These are phyloP conservation scores for Mugil cephalus DNA, from an alignment of 2,113 vertebrate genomes.

Conservation along the genomic window DNA sequence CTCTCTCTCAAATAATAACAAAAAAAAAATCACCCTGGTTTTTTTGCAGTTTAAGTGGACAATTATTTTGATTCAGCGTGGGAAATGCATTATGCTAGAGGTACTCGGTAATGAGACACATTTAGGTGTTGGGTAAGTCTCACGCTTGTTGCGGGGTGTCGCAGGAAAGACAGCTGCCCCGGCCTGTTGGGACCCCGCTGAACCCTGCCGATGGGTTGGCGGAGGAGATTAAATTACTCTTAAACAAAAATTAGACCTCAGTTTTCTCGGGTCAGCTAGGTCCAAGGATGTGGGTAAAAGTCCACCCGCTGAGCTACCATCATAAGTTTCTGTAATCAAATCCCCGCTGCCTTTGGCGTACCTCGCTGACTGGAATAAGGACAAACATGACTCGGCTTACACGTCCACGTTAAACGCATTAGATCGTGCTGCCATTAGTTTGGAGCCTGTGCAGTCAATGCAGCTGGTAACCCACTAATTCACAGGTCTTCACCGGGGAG, in stretches of 20 bases:
- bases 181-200: background rate
- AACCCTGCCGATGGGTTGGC: conserved; percentile 21
- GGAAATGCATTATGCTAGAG: background rate
- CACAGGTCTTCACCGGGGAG: too few species aligned
- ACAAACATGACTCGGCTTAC: conserved; percentile 21
- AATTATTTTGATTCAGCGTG: background rate
- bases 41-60: background rate
- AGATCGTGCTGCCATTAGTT: conserved; percentile 9
- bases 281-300: conserved; percentile 16
- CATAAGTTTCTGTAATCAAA: conserved; percentile 33
- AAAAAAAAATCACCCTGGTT: too few species aligned
- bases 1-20: background rate
- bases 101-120: conserved; percentile 3
- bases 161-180: conserved; percentile 3
- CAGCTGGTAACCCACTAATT: background rate
- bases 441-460: conserved; percentile 7
- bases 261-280: conserved; percentile 49
- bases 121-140: background rate
- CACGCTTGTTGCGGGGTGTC: background rate
- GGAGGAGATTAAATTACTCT: conserved; percentile 2
- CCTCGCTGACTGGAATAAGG: conserved; percentile 20
- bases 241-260: conserved; percentile 7
- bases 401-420: conserved; percentile 33
- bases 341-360: conserved; percentile 5
- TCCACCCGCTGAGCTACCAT: background rate